A percentile compares a stretch with the other conserved stretches of the same genome.
Evolutionary conservation across 2,888 invertebrate genomes (phyloP).

Genomic region (Daptonema setosum): DNA sequence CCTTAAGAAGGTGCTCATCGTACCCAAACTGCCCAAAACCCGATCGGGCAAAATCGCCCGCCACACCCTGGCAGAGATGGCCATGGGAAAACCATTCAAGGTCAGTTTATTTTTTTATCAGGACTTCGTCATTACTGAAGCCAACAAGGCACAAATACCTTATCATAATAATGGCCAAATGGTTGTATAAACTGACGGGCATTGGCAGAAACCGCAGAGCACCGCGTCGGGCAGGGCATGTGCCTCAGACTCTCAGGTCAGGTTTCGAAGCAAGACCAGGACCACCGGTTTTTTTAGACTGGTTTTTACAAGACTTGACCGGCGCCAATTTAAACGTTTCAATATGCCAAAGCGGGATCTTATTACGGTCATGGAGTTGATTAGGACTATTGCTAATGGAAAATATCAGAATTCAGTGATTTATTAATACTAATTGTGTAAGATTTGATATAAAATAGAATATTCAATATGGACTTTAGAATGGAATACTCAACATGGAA

Average conservation of each 20-base stretch:
- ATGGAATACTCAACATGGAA: not conserved
- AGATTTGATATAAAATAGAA: not conserved
- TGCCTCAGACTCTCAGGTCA: not conserved
- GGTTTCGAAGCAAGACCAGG: not conserved
- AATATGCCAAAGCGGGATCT: not conserved
- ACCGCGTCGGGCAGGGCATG: not conserved
- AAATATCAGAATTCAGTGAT: too few relatives aligned
- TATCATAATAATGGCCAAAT: too few relatives aligned
- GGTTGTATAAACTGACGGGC: too few relatives aligned
- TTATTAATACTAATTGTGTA: not conserved
- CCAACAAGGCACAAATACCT: too few relatives aligned
- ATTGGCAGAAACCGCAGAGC: too few relatives aligned
- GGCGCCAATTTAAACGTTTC: too few relatives aligned
- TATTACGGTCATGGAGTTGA: too few relatives aligned
- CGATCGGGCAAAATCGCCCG: slow-evolving; percentile 62
- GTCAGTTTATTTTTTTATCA: slow-evolving; percentile 15
- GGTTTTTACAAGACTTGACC: too few relatives aligned
- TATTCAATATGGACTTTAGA: not conserved
- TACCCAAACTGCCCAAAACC: slow-evolving; percentile 61
- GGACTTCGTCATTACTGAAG: not conserved
- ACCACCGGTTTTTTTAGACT: too few relatives aligned
- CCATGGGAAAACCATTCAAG: slow-evolving; percentile 52
- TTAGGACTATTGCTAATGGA: too few relatives aligned
- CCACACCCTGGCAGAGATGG: slow-evolving; percentile 61
- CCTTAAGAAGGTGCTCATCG: slow-evolving; percentile 54